Percentiles rank a stretch among this genome's conserved stretches.
Evolutionary conservation across 23 tunicate genomes (phyloP).

Genomic region (Trididemnum clinides): DNA sequence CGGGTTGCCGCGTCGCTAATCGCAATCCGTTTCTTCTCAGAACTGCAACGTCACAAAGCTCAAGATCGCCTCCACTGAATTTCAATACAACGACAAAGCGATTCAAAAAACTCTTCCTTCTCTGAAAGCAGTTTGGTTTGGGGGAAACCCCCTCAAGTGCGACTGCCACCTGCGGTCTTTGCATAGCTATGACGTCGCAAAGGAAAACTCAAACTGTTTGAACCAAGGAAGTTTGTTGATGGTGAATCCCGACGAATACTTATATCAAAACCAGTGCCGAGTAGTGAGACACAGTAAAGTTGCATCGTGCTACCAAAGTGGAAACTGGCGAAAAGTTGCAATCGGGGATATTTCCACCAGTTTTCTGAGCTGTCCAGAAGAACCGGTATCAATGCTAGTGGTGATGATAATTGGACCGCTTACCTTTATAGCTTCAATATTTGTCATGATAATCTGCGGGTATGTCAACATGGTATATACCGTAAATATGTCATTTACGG

Average conservation of each 20-base stretch:
- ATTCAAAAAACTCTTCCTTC: conserved; percentile 43
- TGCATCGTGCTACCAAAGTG: conserved; percentile 3
- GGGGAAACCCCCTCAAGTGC: conserved; percentile 62
- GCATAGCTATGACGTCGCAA: not conserved
- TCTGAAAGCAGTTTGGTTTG: conserved; percentile 52
- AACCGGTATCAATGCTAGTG: conserved; percentile 46
- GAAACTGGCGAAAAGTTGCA: not conserved
- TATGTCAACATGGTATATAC: too few species aligned
- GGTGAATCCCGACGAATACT: conserved; percentile 12
- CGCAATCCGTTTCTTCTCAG: conserved; percentile 21
- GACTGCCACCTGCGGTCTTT: conserved; percentile 56
- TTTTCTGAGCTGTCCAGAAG: conserved; percentile 55
- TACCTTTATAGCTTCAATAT: conserved; percentile 60
- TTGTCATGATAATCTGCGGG: conserved; percentile 68
- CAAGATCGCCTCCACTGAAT: conserved; percentile 24
- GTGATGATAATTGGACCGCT: conserved; percentile 67
- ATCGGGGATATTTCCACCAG: conserved; percentile 9
- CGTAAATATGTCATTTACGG: too few species aligned
- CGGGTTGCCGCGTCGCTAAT: too few species aligned
- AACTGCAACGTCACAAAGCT: conserved; percentile 58
- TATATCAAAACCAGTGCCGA: conserved; percentile 9
- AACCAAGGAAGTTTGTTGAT: too few species aligned
- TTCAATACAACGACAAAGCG: conserved; percentile 18
- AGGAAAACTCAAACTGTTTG: not conserved
- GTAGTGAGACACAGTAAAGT: not conserved